Evolutionary conservation across 1,140 invertebrate species (phyloP), one percentile per base, ranked within the genome.

Genomic region (Protaetia brevitarsis): DNA sequence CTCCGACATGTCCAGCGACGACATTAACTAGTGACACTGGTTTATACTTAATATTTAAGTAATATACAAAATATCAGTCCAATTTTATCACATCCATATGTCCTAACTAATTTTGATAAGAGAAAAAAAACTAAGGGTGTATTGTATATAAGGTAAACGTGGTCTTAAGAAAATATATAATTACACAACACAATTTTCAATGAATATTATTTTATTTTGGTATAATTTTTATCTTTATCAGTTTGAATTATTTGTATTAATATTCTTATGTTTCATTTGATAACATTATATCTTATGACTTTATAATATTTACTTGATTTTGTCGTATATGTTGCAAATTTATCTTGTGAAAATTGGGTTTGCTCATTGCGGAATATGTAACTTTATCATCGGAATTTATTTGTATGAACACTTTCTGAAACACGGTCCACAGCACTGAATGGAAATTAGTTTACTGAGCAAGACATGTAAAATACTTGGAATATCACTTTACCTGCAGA

Each of bases 1-100:
- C 36, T 79, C 77, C 8, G 79, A 79, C 64, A 66, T 77, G 30
- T 74, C 74, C 21, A 79, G 77, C 66, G 79, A 80, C 61, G 75
- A 77, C 36, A 63, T 73, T 34, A 74, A 76, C 66, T 74, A 73
- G 68, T 70, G 65, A 59, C 27, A 59, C 26, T 59, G 57, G 60
- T 34, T 30, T 28, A 59, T 31, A 31, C 29, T 62, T 36, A 62
- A 51, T 51, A 51, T 51, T 51, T 51, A 51, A 51, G 41, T 51
- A 51, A 23, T 51, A 51, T 51, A 51, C 41, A 34, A 62, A 62
- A 62, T 62, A 62, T 62, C 60, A 62, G 60, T 62, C 60, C 60
- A 62, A 31, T 62, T 62, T 62, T 62, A 36, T 62, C 60, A 59
- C 57, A 59, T 59, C 29, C 28, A 59, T 59, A 59, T 59, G 57